A percentile compares a stretch with the other conserved stretches of the same genome.
phyloP scores from a whole-genome alignment of 1,140 invertebrate species.

The Oncopodura yosiiana region DNA sequence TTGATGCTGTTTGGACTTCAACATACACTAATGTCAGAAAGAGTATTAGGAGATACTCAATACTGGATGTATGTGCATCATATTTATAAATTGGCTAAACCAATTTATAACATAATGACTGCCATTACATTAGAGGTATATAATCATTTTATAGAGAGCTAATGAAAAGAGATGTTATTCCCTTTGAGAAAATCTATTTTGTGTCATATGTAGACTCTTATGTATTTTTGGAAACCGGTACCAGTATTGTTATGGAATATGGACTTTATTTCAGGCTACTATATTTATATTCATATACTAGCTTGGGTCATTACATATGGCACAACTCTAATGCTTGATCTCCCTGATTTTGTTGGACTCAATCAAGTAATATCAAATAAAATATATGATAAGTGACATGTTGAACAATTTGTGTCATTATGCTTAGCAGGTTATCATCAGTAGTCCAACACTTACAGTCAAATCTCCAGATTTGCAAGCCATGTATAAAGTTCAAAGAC shows the following conservation, averaged over 20 bases:
- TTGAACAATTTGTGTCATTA: no score
- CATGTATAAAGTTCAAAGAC: constrained; percentile 22
- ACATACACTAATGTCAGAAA: constrained; percentile 18
- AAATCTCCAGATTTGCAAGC: constrained; percentile 25
- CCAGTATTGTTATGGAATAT: constrained; percentile 11
- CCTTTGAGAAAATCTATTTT: not conserved
- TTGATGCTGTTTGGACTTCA: constrained; percentile 18
- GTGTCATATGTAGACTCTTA: constrained; percentile 13
- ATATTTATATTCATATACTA: constrained; percentile 10
- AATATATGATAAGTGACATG: no score
- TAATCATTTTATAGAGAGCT: not conserved
- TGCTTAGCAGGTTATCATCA: constrained; percentile 23
- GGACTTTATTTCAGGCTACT: not conserved
- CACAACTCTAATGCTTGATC: constrained; percentile 26
- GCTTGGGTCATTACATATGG: constrained; percentile 29
- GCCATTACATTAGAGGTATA: constrained; percentile 17
- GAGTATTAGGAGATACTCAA: not conserved
- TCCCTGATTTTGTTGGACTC: constrained; percentile 29
- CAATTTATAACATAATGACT: constrained; percentile 25
- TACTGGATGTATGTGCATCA: constrained; percentile 18
- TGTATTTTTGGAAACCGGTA: constrained; percentile 19
- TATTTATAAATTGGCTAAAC: constrained; percentile 20
- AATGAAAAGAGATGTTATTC: not conserved
- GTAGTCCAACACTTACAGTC: constrained; percentile 2
- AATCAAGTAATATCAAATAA: constrained; percentile 19